phyloP scores from a whole-genome alignment of 2,797 vertebrate species.

The Acanthurus leucopareius region DNA sequence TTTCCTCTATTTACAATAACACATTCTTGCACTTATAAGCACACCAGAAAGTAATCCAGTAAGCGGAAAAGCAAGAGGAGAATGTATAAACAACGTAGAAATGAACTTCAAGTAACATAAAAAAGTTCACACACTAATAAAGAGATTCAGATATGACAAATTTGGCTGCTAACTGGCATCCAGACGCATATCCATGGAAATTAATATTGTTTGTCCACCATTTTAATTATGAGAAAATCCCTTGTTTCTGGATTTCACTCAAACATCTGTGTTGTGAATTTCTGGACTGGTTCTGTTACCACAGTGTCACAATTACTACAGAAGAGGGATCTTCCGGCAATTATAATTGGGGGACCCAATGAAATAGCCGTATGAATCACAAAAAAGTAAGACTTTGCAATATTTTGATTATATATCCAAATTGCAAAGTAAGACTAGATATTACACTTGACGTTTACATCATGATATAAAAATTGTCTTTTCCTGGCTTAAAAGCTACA shows the following conservation, averaged over 20 bases:
- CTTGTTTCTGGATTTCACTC: neutral
- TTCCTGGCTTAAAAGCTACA: too few relatives aligned
- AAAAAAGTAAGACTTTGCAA: neutral
- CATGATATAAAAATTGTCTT: too few relatives aligned
- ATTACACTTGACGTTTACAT: too few relatives aligned
- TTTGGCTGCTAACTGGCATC: neutral
- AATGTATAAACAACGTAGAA: neutral
- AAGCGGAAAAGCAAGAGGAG: neutral
- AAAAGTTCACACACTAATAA: neutral
- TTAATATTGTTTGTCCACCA: neutral
- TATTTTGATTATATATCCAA: too few relatives aligned
- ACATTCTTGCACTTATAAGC: too few relatives aligned
- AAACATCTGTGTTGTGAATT: constrained; percentile 17
- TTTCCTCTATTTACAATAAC: neutral
- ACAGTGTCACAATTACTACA: neutral
- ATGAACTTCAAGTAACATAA: neutral
- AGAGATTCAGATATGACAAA: neutral
- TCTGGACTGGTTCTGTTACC: neutral
- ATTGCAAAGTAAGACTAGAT: too few relatives aligned
- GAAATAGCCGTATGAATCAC: constrained; percentile 5
- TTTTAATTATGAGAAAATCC: constrained; percentile 15
- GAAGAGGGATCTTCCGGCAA: neutral
- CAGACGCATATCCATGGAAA: neutral
- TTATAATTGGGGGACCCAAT: neutral
- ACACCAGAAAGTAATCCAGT: too few relatives aligned